Percentiles rank a stretch among this genome's conserved stretches.
Evolutionary conservation across 53 echinoderm and acorn worm species (phyloP).

Genomic region (Antedon mediterranea): DNA sequence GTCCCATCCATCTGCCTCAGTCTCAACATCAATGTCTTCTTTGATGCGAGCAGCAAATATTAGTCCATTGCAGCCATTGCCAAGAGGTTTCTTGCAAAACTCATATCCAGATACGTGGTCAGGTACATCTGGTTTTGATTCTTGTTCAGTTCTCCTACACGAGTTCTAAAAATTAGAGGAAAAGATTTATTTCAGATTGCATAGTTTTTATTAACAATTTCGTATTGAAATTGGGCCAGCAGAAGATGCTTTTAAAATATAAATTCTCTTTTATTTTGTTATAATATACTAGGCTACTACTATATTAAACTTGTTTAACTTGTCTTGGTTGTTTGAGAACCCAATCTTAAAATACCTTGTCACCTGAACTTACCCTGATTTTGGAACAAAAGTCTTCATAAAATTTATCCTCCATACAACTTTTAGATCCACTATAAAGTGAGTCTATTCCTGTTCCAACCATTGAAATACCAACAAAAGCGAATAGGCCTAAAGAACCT

Average conservation of each 20-base stretch:
- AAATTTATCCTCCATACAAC: not conserved
- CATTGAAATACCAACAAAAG: not conserved
- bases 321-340: too few species aligned
- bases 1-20: not conserved
- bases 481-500: not conserved
- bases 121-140: constrained; percentile 8
- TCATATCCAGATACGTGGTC: constrained; percentile 27
- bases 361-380: not conserved
- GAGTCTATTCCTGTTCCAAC: not conserved
- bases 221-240: too few species aligned
- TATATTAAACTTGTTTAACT: too few species aligned
- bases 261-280: too few species aligned
- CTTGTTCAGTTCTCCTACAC: not conserved
- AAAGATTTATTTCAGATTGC: not conserved
- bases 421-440: not conserved
- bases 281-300: too few species aligned
- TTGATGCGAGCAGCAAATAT: constrained; percentile 38
- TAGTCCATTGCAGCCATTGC: constrained; percentile 32
- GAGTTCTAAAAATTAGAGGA: not conserved
- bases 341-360: too few species aligned
- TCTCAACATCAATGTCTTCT: not conserved
- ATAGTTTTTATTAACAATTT: too few species aligned
- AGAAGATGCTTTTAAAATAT: too few species aligned
- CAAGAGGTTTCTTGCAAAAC: constrained; percentile 19
- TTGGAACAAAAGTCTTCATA: not conserved